Evolutionary conservation across 2,888 invertebrate genomes (phyloP).

Genomic region (Nephrotoma flavescens): DNA sequence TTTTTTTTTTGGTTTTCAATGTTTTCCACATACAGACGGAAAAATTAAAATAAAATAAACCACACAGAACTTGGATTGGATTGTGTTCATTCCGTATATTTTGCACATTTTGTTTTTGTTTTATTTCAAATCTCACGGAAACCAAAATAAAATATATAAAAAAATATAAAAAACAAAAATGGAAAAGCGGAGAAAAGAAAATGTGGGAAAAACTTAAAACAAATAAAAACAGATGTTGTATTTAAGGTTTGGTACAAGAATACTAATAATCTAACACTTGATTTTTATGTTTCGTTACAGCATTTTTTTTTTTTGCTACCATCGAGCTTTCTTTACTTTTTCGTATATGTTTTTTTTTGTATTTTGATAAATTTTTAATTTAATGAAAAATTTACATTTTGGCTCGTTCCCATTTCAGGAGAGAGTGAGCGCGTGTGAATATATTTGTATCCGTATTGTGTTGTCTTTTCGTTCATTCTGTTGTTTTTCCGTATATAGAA

Average conservation of each 20-base stretch:
- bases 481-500: neutral
- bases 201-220: neutral
- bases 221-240: neutral
- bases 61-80: neutral
- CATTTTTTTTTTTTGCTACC: neutral
- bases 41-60: neutral
- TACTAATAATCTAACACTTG: neutral
- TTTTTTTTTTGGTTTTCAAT: neutral
- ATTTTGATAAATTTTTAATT: neutral
- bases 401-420: neutral
- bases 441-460: neutral
- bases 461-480: neutral
- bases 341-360: neutral
- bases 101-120: neutral
- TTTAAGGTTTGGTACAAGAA: neutral
- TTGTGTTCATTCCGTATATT: neutral
- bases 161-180: neutral
- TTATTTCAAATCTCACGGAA: neutral
- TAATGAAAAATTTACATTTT: neutral
- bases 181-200: neutral
- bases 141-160: neutral
- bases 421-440: neutral
- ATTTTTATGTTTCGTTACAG: neutral
- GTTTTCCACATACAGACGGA: neutral
- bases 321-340: neutral